These are phyloP conservation scores for Clusia tigrina DNA, from an alignment of 2,888 invertebrate species.

Conservation along the genomic window DNA sequence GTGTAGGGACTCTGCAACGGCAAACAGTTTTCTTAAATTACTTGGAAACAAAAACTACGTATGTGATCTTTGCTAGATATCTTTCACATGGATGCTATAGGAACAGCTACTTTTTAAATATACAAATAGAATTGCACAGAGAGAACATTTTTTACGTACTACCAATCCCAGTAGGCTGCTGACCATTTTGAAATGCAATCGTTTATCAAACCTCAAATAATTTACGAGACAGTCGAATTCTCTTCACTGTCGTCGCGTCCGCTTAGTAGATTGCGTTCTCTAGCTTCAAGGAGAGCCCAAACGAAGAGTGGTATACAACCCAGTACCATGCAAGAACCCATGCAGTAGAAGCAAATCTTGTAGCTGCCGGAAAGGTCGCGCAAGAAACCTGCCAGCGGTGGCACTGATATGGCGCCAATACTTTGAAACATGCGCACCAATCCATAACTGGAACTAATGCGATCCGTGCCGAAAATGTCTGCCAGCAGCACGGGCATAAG, in stretches of 20 bases:
- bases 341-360: slow-evolving; percentile 76
- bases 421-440: slow-evolving; percentile 80
- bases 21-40: too few relatives aligned
- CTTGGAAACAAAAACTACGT: too few relatives aligned
- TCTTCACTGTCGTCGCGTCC: slow-evolving; percentile 57
- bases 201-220: not conserved
- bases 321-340: slow-evolving; percentile 79
- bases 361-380: slow-evolving; percentile 77
- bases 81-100: too few relatives aligned
- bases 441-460: slow-evolving; percentile 79
- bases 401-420: slow-evolving; percentile 76
- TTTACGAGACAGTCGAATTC: slow-evolving; percentile 55
- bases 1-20: too few relatives aligned
- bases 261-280: slow-evolving; percentile 53
- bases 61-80: too few relatives aligned
- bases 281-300: slow-evolving; percentile 58
- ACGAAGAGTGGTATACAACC: slow-evolving; percentile 73
- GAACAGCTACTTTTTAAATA: too few relatives aligned
- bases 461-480: slow-evolving; percentile 77
- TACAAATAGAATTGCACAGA: too few relatives aligned
- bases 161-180: too few relatives aligned
- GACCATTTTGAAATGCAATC: too few relatives aligned
- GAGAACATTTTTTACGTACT: too few relatives aligned
- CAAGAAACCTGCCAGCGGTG: slow-evolving; percentile 74
- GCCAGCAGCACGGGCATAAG: slow-evolving; percentile 77